Conservation (phyloP, 2,888 invertebrate species). For the Mythimna vitellina region DNA sequence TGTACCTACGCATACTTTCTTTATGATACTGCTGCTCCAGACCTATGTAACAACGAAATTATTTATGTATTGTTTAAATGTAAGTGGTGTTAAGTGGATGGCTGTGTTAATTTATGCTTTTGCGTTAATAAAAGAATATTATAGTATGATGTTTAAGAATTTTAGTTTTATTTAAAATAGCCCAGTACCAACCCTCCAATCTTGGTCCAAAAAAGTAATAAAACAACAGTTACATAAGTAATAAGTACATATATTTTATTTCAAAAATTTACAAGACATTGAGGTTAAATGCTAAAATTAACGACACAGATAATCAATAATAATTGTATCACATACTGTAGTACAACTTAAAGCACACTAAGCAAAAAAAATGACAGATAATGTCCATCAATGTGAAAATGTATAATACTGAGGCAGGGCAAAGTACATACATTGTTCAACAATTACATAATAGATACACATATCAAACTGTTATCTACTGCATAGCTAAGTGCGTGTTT, state of each 20-base stretch:
- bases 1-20: not conserved
- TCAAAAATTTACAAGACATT: constrained; percentile 26
- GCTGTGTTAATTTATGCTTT: constrained; percentile 52
- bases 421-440: constrained; percentile 32
- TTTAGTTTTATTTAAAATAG: constrained; percentile 15
- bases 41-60: not conserved
- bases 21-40: constrained; percentile 1
- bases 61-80: constrained; percentile 34
- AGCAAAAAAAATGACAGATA: constrained; percentile 21
- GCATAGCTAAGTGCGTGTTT: constrained; percentile 9
- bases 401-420: constrained; percentile 12
- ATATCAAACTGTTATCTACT: constrained; percentile 13
- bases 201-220: not conserved
- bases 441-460: constrained; percentile 3
- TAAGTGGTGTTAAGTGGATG: constrained; percentile 35
- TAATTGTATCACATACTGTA: constrained; percentile 28
- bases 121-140: constrained; percentile 38
- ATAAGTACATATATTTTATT: constrained; percentile 31
- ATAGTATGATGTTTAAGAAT: constrained; percentile 12
- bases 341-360: constrained; percentile 11
- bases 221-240: constrained; percentile 8
- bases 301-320: constrained; percentile 33
- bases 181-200: not conserved
- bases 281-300: constrained; percentile 34
- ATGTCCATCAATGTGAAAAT: constrained; percentile 3